Base-by-base conservation (phyloP, 1,140 invertebrate species). In the Wasmannia auropunctata region DNA sequence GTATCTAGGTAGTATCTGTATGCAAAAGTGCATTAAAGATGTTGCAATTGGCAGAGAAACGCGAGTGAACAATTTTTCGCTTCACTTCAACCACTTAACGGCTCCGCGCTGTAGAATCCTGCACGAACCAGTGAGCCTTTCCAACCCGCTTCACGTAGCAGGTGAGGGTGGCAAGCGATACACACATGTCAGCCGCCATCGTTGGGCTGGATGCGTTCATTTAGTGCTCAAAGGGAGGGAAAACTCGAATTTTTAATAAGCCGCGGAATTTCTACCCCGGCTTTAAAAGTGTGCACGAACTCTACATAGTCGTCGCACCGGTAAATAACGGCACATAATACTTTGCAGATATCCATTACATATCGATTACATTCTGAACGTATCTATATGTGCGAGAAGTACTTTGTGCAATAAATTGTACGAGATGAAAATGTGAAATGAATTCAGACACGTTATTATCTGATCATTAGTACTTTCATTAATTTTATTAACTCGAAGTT, bases 171-270 rank as follows among this genome's bases (percentile, higher is more conserved):
- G 81, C 62, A 62, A 60, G 40, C 87, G 77, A 60, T 58, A 84
- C 77, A 86, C 28, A 63, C 69, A 85, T 81, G 84, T 86, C 85
- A 86, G 77, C 11, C 77, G 19, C 87, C 58, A 80, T 51, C 75
- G 81, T 88, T 28, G 83, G 72, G 49, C 60, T 60, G 65, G 63
- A 43, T 88, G 84, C 87, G 63, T 86, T 89, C 88, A 69, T 88
- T 72, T 60, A 86, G 56, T 79, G 63, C 43, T 86, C 87, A 89
- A 89, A 89, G 85, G 87, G 65, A 83, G 85, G 74, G 49, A 89
- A 79, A 77, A 65, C 87, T 86, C 63, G 54, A 49, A 51, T 88
- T 85, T 72, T 89, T 88, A 89, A 86, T 89, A 89, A 88, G 77
- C 85, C 65, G 56, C 22, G 56, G 85, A 31, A 86, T 86, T 54